Conservation (phyloP, 2,113 vertebrate genomes). For the Hoplias malabaricus region DNA sequence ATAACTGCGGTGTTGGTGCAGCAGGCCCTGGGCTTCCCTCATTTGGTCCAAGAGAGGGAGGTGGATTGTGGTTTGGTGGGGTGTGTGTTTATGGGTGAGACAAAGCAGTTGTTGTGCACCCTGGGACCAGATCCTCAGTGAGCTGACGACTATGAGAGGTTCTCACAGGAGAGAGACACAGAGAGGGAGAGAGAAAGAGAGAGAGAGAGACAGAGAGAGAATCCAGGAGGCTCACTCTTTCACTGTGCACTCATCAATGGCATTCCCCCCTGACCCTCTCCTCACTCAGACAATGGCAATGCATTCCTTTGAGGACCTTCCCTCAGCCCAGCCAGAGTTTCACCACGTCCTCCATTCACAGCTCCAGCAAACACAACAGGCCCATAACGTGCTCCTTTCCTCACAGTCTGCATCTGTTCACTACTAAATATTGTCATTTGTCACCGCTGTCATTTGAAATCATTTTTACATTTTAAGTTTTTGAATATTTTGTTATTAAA, state of each 20-base stretch:
- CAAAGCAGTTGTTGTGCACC: constrained; percentile 80
- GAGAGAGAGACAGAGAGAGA: constrained; percentile 50
- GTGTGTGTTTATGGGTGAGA: constrained; percentile 75
- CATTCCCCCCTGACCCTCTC: constrained; percentile 77
- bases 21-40: constrained; percentile 67
- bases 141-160: constrained; percentile 59
- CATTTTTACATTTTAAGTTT: not conserved
- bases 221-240: constrained; percentile 80
- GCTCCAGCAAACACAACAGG: constrained; percentile 8
- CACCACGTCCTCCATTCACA: constrained; percentile 67
- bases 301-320: constrained; percentile 77
- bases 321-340: constrained; percentile 60
- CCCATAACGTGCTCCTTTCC: constrained; percentile 5
- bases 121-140: constrained; percentile 64
- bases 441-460: not conserved
- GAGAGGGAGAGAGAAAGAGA: constrained; percentile 56
- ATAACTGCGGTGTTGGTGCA: constrained; percentile 62
- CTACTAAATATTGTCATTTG: not conserved
- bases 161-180: constrained; percentile 68
- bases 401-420: constrained; percentile 10
- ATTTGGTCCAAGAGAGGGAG: constrained; percentile 61
- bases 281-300: constrained; percentile 74
- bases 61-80: constrained; percentile 66
- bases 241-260: constrained; percentile 79
- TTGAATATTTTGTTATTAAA: too few species aligned